Percentiles rank a stretch among this genome's conserved stretches.
phyloP scores from a whole-genome alignment of 2,888 invertebrate species.

The Xylota sylvarum region DNA sequence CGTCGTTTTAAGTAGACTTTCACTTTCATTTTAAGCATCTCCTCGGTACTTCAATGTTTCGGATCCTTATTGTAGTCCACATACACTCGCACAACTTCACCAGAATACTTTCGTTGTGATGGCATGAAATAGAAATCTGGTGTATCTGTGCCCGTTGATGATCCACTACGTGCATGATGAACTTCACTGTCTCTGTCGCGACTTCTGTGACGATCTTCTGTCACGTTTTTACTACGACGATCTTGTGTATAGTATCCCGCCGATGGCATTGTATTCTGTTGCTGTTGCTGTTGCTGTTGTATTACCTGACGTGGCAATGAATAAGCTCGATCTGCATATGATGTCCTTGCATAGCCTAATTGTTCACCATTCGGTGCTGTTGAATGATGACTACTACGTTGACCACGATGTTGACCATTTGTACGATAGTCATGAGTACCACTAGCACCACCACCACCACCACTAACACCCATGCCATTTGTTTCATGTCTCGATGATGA shows the following conservation, averaged over 20 bases:
- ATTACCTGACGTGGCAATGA: slow-evolving; percentile 90
- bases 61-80: slow-evolving; percentile 92
- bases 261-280: slow-evolving; percentile 83
- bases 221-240: slow-evolving; percentile 84
- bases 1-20: slow-evolving; percentile 32
- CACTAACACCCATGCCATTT: slow-evolving; percentile 70
- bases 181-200: slow-evolving; percentile 86
- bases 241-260: slow-evolving; percentile 86
- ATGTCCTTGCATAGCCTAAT: slow-evolving; percentile 79
- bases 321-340: slow-evolving; percentile 88
- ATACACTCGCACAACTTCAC: slow-evolving; percentile 94
- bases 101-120: slow-evolving; percentile 96
- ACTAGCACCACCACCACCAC: slow-evolving; percentile 53
- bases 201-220: slow-evolving; percentile 79
- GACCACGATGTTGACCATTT: slow-evolving; percentile 77
- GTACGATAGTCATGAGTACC: slow-evolving; percentile 79
- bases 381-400: slow-evolving; percentile 60
- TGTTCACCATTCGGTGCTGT: slow-evolving; percentile 60
- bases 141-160: slow-evolving; percentile 84
- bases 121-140: slow-evolving; percentile 98
- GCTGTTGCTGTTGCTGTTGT: slow-evolving; percentile 85
- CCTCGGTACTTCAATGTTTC: slow-evolving; percentile 84
- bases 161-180: slow-evolving; percentile 80
- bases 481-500: slow-evolving; percentile 70
- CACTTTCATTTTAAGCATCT: slow-evolving; percentile 26